Evolutionary conservation across 1,140 invertebrate species (phyloP).

Genomic region (Drosophila lowei): DNA sequence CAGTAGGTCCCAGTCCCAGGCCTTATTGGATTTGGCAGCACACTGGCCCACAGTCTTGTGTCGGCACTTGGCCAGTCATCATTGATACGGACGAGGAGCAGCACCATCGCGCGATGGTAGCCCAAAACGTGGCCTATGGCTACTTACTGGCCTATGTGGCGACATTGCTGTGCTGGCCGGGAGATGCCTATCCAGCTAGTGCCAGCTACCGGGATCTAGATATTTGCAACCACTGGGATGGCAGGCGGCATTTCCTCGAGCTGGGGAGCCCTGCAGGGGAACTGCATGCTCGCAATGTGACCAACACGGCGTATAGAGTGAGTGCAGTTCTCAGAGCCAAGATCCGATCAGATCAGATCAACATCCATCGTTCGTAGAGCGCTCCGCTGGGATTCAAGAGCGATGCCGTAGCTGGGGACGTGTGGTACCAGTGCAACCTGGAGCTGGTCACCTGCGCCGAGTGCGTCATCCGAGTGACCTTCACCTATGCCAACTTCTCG

Average conservation of each 20-base stretch:
- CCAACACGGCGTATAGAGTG: slow-evolving; percentile 79
- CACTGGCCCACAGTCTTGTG: slow-evolving; percentile 54
- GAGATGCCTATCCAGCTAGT: slow-evolving; percentile 58
- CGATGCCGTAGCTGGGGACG: slow-evolving; percentile 50
- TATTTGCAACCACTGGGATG: slow-evolving; percentile 86
- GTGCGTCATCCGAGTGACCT: slow-evolving; percentile 87
- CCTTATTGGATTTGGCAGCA: slow-evolving; percentile 70
- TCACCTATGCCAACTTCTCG: slow-evolving; percentile 84
- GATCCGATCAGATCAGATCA: neutral
- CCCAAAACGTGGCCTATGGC: slow-evolving; percentile 53
- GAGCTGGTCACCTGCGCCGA: slow-evolving; percentile 89
- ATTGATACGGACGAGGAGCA: slow-evolving; percentile 22
- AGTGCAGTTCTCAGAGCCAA: slow-evolving; percentile 18
- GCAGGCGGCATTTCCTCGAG: slow-evolving; percentile 86
- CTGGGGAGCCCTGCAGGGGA: slow-evolving; percentile 85
- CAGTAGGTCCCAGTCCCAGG: slow-evolving; percentile 22
- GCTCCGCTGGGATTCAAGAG: slow-evolving; percentile 57
- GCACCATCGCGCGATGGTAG: slow-evolving; percentile 44
- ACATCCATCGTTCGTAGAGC: slow-evolving; percentile 47
- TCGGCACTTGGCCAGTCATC: slow-evolving; percentile 25
- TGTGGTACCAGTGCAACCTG: slow-evolving; percentile 86
- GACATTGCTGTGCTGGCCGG: slow-evolving; percentile 42
- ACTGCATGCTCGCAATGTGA: slow-evolving; percentile 85
- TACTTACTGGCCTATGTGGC: slow-evolving; percentile 58
- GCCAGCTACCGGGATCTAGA: slow-evolving; percentile 84